Conservation (phyloP, 2,888 invertebrate genomes). For the Itoplectis maculator region DNA sequence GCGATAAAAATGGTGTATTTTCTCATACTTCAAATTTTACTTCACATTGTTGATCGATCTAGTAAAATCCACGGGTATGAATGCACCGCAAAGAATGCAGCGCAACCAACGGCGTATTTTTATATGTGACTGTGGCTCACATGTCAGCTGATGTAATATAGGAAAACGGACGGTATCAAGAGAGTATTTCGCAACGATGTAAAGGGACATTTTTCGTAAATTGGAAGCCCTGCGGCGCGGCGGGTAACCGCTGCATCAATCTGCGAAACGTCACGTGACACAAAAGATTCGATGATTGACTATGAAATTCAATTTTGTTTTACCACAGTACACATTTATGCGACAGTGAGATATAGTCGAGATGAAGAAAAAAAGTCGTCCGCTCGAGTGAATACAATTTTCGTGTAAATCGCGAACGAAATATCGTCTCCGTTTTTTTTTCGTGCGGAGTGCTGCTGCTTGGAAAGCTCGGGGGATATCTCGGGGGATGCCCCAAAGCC, state of each 20-base stretch:
- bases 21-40: too few relatives aligned
- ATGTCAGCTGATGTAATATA: background rate
- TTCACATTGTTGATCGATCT: background rate
- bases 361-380: background rate
- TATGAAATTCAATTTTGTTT: background rate
- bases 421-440: constrained; percentile 18
- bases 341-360: background rate
- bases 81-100: background rate
- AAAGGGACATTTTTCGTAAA: background rate
- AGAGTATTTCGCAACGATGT: background rate
- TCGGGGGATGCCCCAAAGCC: constrained; percentile 53
- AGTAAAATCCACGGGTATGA: background rate
- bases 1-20: background rate
- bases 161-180: background rate
- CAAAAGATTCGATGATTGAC: background rate
- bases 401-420: constrained; percentile 42
- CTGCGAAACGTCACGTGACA: background rate
- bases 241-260: background rate
- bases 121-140: background rate
- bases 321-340: background rate
- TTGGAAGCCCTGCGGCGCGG: background rate
- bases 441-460: background rate
- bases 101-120: background rate
- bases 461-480: constrained; percentile 39
- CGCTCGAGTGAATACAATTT: constrained; percentile 32